phyloP scores from a whole-genome alignment of 2,888 invertebrate genomes.

The Eurytoma adleriae region DNA sequence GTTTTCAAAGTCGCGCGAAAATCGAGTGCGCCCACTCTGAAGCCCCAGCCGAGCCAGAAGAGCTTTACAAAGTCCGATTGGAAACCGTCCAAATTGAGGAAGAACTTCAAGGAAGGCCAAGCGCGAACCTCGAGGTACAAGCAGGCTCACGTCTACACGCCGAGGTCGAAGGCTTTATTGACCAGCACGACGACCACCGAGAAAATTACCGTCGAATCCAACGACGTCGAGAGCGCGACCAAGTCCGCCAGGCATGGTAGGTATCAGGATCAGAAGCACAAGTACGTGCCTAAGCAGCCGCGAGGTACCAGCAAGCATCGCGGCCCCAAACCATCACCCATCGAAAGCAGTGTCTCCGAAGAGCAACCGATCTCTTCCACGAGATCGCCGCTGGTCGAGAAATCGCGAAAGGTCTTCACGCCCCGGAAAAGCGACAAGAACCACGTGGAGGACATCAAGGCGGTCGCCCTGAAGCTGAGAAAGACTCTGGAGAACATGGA shows the following conservation, averaged over 20 bases:
- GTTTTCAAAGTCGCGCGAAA: slow-evolving; percentile 45
- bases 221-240: slow-evolving; percentile 22
- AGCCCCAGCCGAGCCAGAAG: slow-evolving; percentile 17
- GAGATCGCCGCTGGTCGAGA: slow-evolving; percentile 22
- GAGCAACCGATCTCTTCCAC: slow-evolving; percentile 13
- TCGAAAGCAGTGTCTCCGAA: slow-evolving; percentile 20
- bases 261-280: slow-evolving; percentile 48
- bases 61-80: slow-evolving; percentile 45
- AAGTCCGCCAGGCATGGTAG: slow-evolving; percentile 26
- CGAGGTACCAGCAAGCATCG: slow-evolving; percentile 28
- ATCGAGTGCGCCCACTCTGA: neutral
- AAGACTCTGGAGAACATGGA: slow-evolving; percentile 52
- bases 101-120: slow-evolving; percentile 34
- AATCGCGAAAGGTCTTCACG: slow-evolving; percentile 33
- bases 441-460: slow-evolving; percentile 48
- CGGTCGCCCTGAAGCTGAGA: slow-evolving; percentile 50
- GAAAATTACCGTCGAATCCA: slow-evolving; percentile 10
- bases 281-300: slow-evolving; percentile 25
- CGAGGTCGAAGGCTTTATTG: slow-evolving; percentile 6
- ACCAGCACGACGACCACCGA: neutral
- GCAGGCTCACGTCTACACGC: slow-evolving; percentile 4
- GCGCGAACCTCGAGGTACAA: slow-evolving; percentile 50
- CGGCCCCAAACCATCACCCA: slow-evolving; percentile 36
- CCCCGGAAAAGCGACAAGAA: slow-evolving; percentile 45
- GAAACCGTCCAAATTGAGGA: slow-evolving; percentile 46